Percentiles rank a stretch among this genome's conserved stretches.
Evolutionary conservation across 2,888 invertebrate species (phyloP).

Genomic region (Asteroscopus sphinx): DNA sequence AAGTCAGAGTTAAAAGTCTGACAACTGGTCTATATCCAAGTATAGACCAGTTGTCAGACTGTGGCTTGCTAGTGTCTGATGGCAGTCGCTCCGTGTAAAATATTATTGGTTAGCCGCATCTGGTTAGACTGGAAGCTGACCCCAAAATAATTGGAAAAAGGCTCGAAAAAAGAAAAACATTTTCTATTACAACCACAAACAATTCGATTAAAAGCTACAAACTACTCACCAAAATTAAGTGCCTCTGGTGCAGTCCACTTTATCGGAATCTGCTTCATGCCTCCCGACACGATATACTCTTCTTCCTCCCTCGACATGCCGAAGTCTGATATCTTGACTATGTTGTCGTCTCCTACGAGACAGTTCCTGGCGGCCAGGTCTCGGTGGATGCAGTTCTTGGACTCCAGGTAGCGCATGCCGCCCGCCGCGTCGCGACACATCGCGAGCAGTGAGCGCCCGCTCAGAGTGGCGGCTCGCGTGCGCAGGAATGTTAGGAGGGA

Average conservation of each 20-base stretch:
- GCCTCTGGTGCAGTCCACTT: conserved; percentile 99
- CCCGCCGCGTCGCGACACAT: conserved; percentile 98
- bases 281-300: conserved; percentile 98
- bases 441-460: conserved; percentile 92
- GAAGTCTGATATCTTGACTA: conserved; percentile 99
- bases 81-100: too few relatives aligned
- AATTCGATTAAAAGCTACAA: not conserved
- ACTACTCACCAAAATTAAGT: conserved; percentile 94
- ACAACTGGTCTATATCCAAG: too few relatives aligned
- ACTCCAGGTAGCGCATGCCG: conserved; percentile 98
- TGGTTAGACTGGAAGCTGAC: too few relatives aligned
- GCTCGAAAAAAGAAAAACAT: too few relatives aligned
- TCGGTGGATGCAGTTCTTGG: conserved; percentile 98
- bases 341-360: conserved; percentile 95
- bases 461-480: conserved; percentile 92
- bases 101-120: too few relatives aligned
- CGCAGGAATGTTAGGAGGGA: conserved; percentile 96
- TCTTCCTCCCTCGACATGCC: conserved; percentile 99
- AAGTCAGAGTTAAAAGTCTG: too few relatives aligned
- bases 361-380: conserved; percentile 99
- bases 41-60: too few relatives aligned
- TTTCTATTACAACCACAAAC: too few relatives aligned
- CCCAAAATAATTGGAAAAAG: too few relatives aligned
- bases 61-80: too few relatives aligned
- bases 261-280: conserved; percentile 99